Evolutionary conservation across 1,140 invertebrate genomes (phyloP).

Genomic region (Bombyx mori): ASM3026992v2 NC_085123.1:8396001-8396500

Average conservation of each 20-base stretch:
- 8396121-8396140: conserved; percentile 42
- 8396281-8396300: conserved; percentile 42
- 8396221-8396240: conserved; percentile 46
- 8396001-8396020: neutral
- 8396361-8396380: conserved; percentile 6
- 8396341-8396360: conserved; percentile 41
- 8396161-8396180: conserved; percentile 37
- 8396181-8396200: conserved; percentile 34
- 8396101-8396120: conserved; percentile 54
- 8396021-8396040: too few species aligned
- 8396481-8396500: conserved; percentile 47
- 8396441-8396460: conserved; percentile 37
- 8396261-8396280: conserved; percentile 29
- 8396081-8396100: conserved; percentile 49
- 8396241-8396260: conserved; percentile 28
- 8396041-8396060: neutral
- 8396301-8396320: conserved; percentile 34
- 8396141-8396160: conserved; percentile 43
- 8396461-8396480: conserved; percentile 42
- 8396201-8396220: conserved; percentile 34
- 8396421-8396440: conserved; percentile 31
- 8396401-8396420: conserved; percentile 22
- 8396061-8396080: conserved; percentile 2
- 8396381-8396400: too few species aligned
- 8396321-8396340: conserved; percentile 42